These are phyloP conservation scores for Cathartes aura DNA, from an alignment of 2,113 vertebrate genomes.

Conservation along the genomic window DNA sequence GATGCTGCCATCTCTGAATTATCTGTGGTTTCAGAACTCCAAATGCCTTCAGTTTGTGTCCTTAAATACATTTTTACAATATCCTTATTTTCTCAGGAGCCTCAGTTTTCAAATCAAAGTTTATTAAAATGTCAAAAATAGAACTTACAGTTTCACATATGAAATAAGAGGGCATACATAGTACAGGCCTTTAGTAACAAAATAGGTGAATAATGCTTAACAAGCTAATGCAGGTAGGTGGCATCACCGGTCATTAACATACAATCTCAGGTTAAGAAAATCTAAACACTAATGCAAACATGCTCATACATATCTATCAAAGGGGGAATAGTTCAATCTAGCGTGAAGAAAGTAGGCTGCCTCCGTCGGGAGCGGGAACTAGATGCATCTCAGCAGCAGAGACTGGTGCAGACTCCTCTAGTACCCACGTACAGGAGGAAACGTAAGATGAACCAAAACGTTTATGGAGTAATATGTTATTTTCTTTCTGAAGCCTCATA, in stretches of 20 bases:
- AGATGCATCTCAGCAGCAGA: background rate
- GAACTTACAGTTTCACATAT: slow-evolving; percentile 59
- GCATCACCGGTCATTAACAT: slow-evolving; percentile 1
- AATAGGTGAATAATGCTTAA: background rate
- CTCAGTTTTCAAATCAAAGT: slow-evolving; percentile 66
- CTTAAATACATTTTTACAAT: background rate
- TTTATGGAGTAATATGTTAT: accelerated
- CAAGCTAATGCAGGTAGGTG: slow-evolving; percentile 2
- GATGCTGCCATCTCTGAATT: background rate
- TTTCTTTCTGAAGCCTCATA: background rate
- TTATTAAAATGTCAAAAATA: slow-evolving; percentile 79
- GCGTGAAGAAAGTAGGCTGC: background rate
- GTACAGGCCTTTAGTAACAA: slow-evolving; percentile 58
- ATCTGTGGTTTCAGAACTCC: background rate
- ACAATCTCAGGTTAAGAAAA: slow-evolving; percentile 52
- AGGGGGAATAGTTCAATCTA: background rate
- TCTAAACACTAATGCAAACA: slow-evolving; percentile 65
- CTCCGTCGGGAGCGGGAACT: accelerated
- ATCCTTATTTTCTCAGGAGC: background rate
- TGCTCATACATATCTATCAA: slow-evolving; percentile 29
- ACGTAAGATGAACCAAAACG: background rate
- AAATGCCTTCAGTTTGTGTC: accelerated
- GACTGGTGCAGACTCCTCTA: background rate
- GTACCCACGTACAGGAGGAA: background rate
- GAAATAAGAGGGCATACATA: background rate